A percentile compares a stretch with the other conserved stretches of the same genome.
Evolutionary conservation across 35 echinoderm and acorn worm genomes (phyloP).

Genomic region (Strongylocentrotus purpuratus): DNA sequence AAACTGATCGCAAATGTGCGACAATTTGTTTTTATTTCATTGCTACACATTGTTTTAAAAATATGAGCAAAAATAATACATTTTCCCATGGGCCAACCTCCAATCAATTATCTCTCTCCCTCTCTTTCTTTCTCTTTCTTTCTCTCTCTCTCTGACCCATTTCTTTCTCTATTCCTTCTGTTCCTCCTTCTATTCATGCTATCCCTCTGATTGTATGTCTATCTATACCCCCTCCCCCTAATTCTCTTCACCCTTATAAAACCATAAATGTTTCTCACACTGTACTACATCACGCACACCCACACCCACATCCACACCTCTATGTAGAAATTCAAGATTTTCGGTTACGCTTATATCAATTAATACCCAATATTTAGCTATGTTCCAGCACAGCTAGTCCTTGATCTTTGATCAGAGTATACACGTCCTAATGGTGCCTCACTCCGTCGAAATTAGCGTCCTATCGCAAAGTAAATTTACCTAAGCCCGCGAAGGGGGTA

Average conservation of each 20-base stretch:
- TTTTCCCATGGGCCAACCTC: too few relatives aligned
- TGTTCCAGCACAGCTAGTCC: not conserved
- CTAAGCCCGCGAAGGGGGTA: not conserved
- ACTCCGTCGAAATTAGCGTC: not conserved
- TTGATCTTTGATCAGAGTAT: not conserved
- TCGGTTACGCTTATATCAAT: not conserved
- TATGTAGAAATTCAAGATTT: not conserved
- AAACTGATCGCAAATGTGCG: too few relatives aligned
- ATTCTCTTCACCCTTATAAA: not conserved
- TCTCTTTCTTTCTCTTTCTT: not conserved
- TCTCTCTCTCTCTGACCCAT: not conserved
- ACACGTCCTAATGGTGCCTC: not conserved
- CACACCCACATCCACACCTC: not conserved
- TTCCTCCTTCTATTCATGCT: too few relatives aligned
- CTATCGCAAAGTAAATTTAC: not conserved
- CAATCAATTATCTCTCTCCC: not conserved
- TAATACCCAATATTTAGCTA: not conserved
- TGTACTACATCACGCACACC: not conserved
- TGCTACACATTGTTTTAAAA: too few relatives aligned
- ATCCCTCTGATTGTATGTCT: too few relatives aligned
- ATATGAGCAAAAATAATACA: too few relatives aligned
- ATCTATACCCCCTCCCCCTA: too few relatives aligned
- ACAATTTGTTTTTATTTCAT: too few relatives aligned
- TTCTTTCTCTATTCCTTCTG: too few relatives aligned
- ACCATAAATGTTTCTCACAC: not conserved